Evolutionary conservation across 2,888 invertebrate species (phyloP).

Genomic region (Encarsia formosa): DNA sequence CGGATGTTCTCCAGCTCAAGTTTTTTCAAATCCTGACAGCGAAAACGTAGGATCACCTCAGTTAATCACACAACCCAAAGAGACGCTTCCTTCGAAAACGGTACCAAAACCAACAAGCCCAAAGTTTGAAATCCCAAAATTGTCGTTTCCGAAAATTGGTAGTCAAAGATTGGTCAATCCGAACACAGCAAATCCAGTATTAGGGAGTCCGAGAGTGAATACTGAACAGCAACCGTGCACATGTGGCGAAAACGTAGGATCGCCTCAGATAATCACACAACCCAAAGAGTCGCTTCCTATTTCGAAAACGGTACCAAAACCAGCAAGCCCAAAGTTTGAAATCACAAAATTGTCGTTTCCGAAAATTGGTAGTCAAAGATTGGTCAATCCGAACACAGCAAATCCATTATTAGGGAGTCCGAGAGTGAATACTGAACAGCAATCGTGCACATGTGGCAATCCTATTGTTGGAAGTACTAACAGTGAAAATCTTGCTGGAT

Average conservation of each 20-base stretch:
- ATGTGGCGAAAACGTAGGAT: background rate
- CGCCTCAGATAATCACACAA: constrained; percentile 9
- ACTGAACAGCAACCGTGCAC: no score
- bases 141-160: no score
- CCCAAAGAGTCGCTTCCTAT: constrained; percentile 9
- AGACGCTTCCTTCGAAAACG: background rate
- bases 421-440: no score
- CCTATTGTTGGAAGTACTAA: background rate
- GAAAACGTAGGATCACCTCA: background rate
- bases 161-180: background rate
- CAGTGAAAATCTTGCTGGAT: background rate
- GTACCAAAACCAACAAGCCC: background rate
- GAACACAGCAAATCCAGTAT: background rate
- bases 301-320: background rate
- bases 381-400: background rate
- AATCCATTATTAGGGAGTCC: no score
- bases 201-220: no score
- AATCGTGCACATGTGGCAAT: no score
- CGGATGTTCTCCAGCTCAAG: background rate
- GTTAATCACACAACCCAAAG: constrained; percentile 15
- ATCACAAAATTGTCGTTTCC: no score
- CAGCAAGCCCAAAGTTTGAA: background rate
- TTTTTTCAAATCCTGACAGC: background rate
- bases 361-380: no score
- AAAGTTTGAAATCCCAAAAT: background rate